Conservation (phyloP, 1,140 invertebrate genomes). For the Cydia fagiglandana region DNA sequence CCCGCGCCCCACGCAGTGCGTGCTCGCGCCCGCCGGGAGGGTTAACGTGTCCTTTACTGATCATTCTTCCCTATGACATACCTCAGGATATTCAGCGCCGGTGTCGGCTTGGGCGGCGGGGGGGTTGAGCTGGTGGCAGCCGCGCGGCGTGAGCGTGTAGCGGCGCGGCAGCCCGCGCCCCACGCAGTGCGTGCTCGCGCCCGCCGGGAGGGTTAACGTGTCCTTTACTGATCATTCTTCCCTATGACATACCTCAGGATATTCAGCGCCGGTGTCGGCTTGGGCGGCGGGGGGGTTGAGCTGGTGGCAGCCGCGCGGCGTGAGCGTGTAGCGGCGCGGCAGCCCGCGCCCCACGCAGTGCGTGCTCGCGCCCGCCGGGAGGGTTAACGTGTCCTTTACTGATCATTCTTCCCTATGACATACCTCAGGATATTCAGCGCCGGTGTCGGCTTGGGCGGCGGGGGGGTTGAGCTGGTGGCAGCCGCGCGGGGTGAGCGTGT, state of each 20-base stretch:
- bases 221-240: slow-evolving; percentile 38
- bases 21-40: slow-evolving; percentile 49
- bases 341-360: slow-evolving; percentile 83
- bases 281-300: slow-evolving; percentile 80
- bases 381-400: slow-evolving; percentile 44
- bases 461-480: slow-evolving; percentile 87
- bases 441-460: slow-evolving; percentile 59
- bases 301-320: slow-evolving; percentile 90
- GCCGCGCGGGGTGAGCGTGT: slow-evolving; percentile 87
- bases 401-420: slow-evolving; percentile 31
- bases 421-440: slow-evolving; percentile 40
- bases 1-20: slow-evolving; percentile 83
- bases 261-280: slow-evolving; percentile 43
- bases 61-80: slow-evolving; percentile 32
- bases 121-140: slow-evolving; percentile 89
- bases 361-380: slow-evolving; percentile 49
- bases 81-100: slow-evolving; percentile 40
- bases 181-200: slow-evolving; percentile 80
- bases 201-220: slow-evolving; percentile 46
- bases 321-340: slow-evolving; percentile 86
- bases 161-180: slow-evolving; percentile 81
- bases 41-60: slow-evolving; percentile 43
- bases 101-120: slow-evolving; percentile 64
- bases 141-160: slow-evolving; percentile 87
- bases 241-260: slow-evolving; percentile 42